Percentiles rank a stretch among this genome's conserved stretches.
Conservation (phyloP, 2,888 invertebrate species). For the Netelia fuscicornis region DNA sequence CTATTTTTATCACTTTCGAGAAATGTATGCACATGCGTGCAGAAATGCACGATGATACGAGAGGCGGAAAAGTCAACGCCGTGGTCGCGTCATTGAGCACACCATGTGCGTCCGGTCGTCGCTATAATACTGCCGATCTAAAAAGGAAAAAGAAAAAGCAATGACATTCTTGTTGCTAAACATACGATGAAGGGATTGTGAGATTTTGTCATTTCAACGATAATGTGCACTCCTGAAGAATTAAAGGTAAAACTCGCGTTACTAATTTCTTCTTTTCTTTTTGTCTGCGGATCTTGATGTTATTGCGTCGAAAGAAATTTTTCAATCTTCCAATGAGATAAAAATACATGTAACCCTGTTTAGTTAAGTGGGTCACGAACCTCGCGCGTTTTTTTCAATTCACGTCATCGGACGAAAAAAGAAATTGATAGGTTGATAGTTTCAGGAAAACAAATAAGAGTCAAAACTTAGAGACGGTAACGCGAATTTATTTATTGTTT, state of each 20-base stretch:
- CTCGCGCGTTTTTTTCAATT: conserved; percentile 51
- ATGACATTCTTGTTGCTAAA: not conserved
- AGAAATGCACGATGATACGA: conserved; percentile 32
- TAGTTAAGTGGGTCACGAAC: conserved; percentile 62
- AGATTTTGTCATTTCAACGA: conserved; percentile 45
- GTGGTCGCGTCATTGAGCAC: conserved; percentile 21
- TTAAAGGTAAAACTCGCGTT: conserved; percentile 82
- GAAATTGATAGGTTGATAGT: conserved; percentile 11
- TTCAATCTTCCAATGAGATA: conserved; percentile 43
- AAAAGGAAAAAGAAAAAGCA: conserved; percentile 20
- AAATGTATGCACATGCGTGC: conserved; percentile 43
- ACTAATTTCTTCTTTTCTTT: not conserved
- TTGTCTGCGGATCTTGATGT: not conserved
- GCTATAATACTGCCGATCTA: conserved; percentile 33
- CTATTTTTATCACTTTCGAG: conserved; percentile 20
- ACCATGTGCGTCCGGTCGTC: conserved; percentile 60
- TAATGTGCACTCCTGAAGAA: conserved; percentile 86
- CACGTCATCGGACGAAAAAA: conserved; percentile 57
- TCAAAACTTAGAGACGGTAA: not conserved
- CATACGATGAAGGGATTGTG: conserved; percentile 22
- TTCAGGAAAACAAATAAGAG: not conserved
- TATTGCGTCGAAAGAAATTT: conserved; percentile 19
- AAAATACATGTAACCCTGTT: conserved; percentile 57
- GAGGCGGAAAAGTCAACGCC: conserved; percentile 17
- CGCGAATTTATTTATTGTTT: not conserved